Percentiles rank a stretch among this genome's conserved stretches.
Evolutionary conservation across 2,888 invertebrate species (phyloP).

Genomic region (Drosophila cognata): DNA sequence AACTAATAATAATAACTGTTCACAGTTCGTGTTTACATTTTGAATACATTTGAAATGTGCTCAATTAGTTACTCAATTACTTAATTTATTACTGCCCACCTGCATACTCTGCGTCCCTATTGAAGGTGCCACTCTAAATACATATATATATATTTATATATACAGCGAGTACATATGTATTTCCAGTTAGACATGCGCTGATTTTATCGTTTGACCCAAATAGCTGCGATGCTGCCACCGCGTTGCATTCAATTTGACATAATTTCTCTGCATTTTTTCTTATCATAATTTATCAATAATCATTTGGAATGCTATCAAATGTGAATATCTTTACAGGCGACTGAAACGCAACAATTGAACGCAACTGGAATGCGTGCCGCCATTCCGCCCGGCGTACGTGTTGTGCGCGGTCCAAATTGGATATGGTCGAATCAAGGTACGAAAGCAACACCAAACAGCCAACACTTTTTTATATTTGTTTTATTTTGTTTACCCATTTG

Average conservation of each 20-base stretch:
- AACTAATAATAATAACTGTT: neutral
- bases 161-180: conserved; percentile 1
- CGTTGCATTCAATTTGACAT: conserved; percentile 37
- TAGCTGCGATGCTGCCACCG: conserved; percentile 17
- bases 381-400: conserved; percentile 89
- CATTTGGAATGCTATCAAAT: conserved; percentile 1
- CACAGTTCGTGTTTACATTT: neutral
- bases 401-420: conserved; percentile 93
- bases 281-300: conserved; percentile 37
- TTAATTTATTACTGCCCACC: neutral
- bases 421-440: conserved; percentile 91
- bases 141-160: conserved; percentile 15
- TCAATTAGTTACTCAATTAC: neutral
- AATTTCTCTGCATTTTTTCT: conserved; percentile 21
- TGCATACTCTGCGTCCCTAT: conserved; percentile 4
- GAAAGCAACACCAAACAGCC: conserved; percentile 19
- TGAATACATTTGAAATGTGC: neutral
- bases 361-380: conserved; percentile 76
- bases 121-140: conserved; percentile 17
- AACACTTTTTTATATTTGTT: conserved; percentile 29
- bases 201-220: conserved; percentile 61
- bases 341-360: conserved; percentile 31
- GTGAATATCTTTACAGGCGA: conserved; percentile 43
- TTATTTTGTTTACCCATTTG: conserved; percentile 55
- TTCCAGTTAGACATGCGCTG: conserved; percentile 73